These are phyloP conservation scores for Ctenodactylus gundi DNA, from an alignment of 2,113 vertebrate species.

Conservation along the genomic window DNA sequence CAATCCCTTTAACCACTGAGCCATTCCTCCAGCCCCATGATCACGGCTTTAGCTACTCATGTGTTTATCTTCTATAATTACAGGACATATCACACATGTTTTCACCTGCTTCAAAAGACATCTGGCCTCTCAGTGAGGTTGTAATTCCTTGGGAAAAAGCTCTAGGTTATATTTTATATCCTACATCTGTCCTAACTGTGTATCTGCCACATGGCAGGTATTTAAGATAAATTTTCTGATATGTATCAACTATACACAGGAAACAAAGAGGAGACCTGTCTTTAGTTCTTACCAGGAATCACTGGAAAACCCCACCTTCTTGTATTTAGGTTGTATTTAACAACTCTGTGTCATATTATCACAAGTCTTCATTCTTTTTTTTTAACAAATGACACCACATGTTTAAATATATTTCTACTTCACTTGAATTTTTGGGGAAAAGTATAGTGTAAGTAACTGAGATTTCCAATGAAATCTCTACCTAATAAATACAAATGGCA, in stretches of 20 bases:
- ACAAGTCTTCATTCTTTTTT: neutral
- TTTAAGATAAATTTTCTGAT: slow-evolving; percentile 15
- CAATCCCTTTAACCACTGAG: too few species aligned
- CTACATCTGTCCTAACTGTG: neutral
- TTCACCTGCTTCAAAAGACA: neutral
- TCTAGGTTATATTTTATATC: neutral
- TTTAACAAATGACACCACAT: neutral
- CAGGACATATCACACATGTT: neutral
- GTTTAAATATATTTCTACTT: slow-evolving; percentile 19
- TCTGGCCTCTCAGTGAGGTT: neutral
- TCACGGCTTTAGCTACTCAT: too few species aligned
- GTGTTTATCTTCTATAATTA: neutral
- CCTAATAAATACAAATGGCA: slow-evolving; percentile 5
- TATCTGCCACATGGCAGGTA: neutral
- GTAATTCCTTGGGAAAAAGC: neutral
- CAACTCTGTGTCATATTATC: neutral
- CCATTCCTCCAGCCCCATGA: too few species aligned
- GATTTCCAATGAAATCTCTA: neutral
- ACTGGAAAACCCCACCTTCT: neutral
- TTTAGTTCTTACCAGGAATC: slow-evolving; percentile 8
- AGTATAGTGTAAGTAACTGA: neutral
- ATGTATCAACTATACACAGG: neutral
- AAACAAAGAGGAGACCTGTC: neutral
- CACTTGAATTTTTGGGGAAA: neutral
- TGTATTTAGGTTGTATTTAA: neutral